A percentile compares a stretch with the other conserved stretches of the same genome.
These are phyloP conservation scores for Bostrychus sinensis DNA, from an alignment of 2,113 vertebrate genomes.

Conservation along the genomic window DNA sequence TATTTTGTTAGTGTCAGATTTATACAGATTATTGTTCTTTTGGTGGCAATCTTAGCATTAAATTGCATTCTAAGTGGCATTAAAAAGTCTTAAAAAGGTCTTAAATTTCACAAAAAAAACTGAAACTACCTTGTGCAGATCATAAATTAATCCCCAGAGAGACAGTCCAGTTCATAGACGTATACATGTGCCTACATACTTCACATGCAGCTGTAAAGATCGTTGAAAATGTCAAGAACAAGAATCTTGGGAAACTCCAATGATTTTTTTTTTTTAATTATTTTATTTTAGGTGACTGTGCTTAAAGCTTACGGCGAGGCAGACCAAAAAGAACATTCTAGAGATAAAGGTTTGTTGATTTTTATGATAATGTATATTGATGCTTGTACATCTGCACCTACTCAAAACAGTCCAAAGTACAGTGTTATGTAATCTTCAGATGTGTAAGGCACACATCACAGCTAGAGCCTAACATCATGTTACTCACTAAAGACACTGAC, in stretches of 20 bases:
- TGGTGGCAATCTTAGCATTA: no score
- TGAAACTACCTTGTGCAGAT: no score
- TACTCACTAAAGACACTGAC: constrained; percentile 1
- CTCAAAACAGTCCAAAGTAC: not conserved
- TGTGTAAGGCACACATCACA: not conserved
- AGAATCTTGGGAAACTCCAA: no score
- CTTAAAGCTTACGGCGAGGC: constrained; percentile 22
- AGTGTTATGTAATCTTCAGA: not conserved
- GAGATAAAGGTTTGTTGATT: constrained; percentile 42
- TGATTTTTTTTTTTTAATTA: not conserved
- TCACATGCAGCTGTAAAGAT: not conserved
- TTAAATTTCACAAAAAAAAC: no score
- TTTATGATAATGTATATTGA: no score
- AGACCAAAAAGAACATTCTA: constrained; percentile 7
- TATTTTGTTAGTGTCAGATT: no score
- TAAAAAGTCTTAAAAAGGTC: not conserved
- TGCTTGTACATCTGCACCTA: no score
- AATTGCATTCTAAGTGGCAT: not conserved
- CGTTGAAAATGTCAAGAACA: not conserved
- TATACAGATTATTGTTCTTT: no score
- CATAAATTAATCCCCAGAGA: not conserved
- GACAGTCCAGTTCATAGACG: not conserved
- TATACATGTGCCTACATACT: not conserved
- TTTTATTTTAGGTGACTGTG: constrained; percentile 47
- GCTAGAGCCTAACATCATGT: not conserved